Evolutionary conservation across 2,113 vertebrate species (phyloP), one percentile per base, ranked within the genome.

Genomic region (Pao palembangensis): DNA sequence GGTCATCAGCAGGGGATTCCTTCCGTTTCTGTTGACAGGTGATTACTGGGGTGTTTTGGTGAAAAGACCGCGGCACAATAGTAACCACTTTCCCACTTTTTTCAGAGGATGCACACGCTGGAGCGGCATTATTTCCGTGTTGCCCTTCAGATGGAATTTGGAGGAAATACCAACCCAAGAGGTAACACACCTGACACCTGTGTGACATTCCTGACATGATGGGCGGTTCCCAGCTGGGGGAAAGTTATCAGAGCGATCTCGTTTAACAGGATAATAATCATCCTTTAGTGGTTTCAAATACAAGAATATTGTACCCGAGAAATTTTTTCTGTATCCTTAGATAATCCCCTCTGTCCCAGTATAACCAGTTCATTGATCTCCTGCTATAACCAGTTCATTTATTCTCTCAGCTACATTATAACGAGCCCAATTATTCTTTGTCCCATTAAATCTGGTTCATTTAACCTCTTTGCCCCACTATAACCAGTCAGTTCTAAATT

Each of bases 121-220:
- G 65, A 69, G 53, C 60, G 54, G 70, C 70, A 58, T 62, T 17
- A 68, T 55, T 62, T 52, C 21, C 16, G n/a, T 43, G 16, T 20
- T 28, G 14, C n/a, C 34, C 13, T 34, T 42, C 53, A 38, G 58
- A 59, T 52, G 73, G 73, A 78, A 61, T 71, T 76, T 43, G 41
- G 69, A 70, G 69, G 61, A 70, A 58, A 61, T 42, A 47, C 47
- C 25, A 20, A 11, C 52, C 31, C 19, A 12, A 55, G 6, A 51
- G 55, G 59, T 65, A 74, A 69, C 72, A 78, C 80, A 81, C 83
- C 83, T 83, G 76, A 83, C 83, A 86, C 82, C 85, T 87, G 87
- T 56, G 56, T 69, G 41, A 51, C 48, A 50, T 67, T 68, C 71
- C 56, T 48, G 42, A 50, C 61, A 61, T 12, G 20, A 50, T 50